Base-by-base conservation (phyloP, 2,888 invertebrate genomes). In the Cryptus viduatorius region DNA sequence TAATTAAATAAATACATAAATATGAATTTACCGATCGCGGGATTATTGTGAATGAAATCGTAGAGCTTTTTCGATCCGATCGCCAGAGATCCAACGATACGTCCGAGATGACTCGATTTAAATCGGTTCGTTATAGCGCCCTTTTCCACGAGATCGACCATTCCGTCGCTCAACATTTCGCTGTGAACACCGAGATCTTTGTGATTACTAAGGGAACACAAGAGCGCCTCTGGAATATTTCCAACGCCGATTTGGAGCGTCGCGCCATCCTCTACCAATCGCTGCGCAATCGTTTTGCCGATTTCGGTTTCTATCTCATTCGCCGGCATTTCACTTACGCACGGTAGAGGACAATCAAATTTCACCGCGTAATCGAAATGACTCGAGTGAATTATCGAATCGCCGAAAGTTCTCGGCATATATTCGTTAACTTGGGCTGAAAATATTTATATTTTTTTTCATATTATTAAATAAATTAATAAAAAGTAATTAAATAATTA, bases 241-340 rank as follows among this genome's bases (percentile, higher is more conserved):
- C 99, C 99, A 92, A 99, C 99, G 90, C 98, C 98, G 96, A 98
- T 96, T 94, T 99, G 99, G 87, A 99, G 93, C 0, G 99, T 99
- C 46, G 98, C 98, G 0, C 99, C 98, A 93, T 99, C 96, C 75
- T 96, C 97, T 0, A 99, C 98, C 46, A 99, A 94, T 93, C 99
- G 97, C 77, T 98, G 96, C 0, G 98, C 98, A 86, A 99, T 98
- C 37, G 97, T 95, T 90, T 97, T 95, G 0, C 99, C 99, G 88
- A 99, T 99, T 93, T 96, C 95, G 8, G 94, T 94, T 93, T 99
- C 98, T 0, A 95, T 94, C 3, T 94, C 95, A 77, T 94, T 94
- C 0, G 95, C 95, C 4, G 94, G 93, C 77, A 96, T 95, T 3
- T 95, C 95, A 0, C 96, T 96, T 90, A 98, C 97, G 77, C 95